Base-by-base conservation (phyloP, 2,113 vertebrate species). In the Cyphomyrus discorhynchus region DNA sequence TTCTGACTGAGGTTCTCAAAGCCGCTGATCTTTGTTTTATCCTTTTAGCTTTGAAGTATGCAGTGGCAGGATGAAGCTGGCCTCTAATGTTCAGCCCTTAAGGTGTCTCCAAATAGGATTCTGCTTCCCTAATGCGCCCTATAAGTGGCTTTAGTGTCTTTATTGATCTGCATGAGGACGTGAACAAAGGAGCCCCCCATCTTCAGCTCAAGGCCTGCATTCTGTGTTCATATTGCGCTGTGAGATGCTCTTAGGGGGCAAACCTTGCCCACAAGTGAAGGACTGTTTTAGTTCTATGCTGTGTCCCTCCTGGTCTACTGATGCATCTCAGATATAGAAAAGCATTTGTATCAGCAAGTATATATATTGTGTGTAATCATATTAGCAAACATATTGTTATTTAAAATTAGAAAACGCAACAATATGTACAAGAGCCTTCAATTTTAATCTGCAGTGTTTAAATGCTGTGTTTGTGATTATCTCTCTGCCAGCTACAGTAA, bases 151-250 rank as follows among this genome's bases (percentile, higher is more conserved):
- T 46, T 27, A 19, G 21, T 35, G 92, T 89, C 90, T 89, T 90
- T 88, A 91, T 91, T 93, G 92, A 94, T 93, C 92, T 89, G 5
- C 17, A 17, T 42, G 74, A 80, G 15, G 15, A 91, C 17, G 56
- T 45, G 66, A 89, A 83, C 42, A 24, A 90, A 84, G 53, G 87
- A 89, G 88, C 15, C 35, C 15, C 31, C 62, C 62, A 24, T 86
- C 45, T 11, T 3, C 42, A 47, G 82, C 82, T 47, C 24, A 85
- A 49, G 24, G n/a, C 19, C 46, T 50, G 45, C 46, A 19, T 86
- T 86, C 83, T n/a, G 19, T 10, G 46, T 27, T 47, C 45, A 86
- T n/a, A 27, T 49, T 42, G 50, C 47, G 8, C 24, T 49, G 46
- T 27, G n/a, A 17, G 47, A 86, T 47, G 83, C 9, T 27, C 83